Percentiles rank a stretch among this genome's conserved stretches.
phyloP scores from a whole-genome alignment of 2,888 invertebrate genomes.

The Sinhomidia bicolor region DNA sequence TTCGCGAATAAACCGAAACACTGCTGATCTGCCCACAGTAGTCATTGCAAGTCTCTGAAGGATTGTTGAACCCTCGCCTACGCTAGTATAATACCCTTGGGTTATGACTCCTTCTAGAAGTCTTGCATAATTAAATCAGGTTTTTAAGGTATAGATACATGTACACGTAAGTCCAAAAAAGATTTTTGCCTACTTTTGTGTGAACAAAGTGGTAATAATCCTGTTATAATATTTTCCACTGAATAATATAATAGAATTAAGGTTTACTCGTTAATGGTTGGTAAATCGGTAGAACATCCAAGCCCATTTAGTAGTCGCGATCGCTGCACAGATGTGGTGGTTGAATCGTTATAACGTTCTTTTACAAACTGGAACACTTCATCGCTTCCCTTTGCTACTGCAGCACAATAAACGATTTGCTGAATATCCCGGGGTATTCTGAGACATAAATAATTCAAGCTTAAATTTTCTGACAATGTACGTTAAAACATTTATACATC shows the following conservation, averaged over 20 bases:
- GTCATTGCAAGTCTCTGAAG: constrained; percentile 67
- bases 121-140: too few species aligned
- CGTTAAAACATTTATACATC: neutral
- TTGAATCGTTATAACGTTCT: constrained; percentile 48
- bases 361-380: constrained; percentile 68
- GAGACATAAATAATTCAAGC: too few species aligned
- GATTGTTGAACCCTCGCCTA: constrained; percentile 35
- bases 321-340: constrained; percentile 57
- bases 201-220: too few species aligned
- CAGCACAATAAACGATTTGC: constrained; percentile 73
- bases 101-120: constrained; percentile 64
- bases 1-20: constrained; percentile 59
- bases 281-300: constrained; percentile 61
- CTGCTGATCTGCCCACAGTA: constrained; percentile 39
- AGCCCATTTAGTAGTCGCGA: constrained; percentile 66
- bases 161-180: too few species aligned
- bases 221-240: too few species aligned
- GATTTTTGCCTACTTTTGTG: too few species aligned
- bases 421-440: constrained; percentile 71
- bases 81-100: constrained; percentile 11
- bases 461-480: too few species aligned
- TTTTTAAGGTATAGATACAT: too few species aligned
- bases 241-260: neutral
- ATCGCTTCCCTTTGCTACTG: constrained; percentile 61
- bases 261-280: constrained; percentile 51